Evolutionary conservation across 2,797 vertebrate species (phyloP), one percentile per base, ranked within the genome.

Genomic region (Lates japonicus): DNA sequence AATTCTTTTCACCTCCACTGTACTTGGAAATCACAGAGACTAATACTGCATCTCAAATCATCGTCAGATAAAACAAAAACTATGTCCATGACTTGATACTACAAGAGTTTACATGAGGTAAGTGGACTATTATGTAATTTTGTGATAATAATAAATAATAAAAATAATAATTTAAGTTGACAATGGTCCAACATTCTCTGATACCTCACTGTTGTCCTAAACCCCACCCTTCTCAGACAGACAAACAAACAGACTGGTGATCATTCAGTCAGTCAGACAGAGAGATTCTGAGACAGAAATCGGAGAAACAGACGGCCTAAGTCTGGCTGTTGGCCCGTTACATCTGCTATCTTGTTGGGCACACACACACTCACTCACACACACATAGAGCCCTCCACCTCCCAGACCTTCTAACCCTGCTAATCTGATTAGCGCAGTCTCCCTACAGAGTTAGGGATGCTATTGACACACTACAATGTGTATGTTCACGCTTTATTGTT

Each of bases 341-440:
- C 89, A 90, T 92, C 88, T 91, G 87, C 86, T 90, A 88, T 83
- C 44, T 63, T 68, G 65, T 72, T 85, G 42, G 58, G 8, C 55
- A 6, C 35, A n/a, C 59, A 74, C 67, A 73, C 66, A 76, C 74
- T 10, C 64, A 41, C 79, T 66, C 69, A 70, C 49, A 44, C 71
- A 70, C 51, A n/a, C 46, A 42, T 65, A 55, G 67, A 63, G 44
- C 48, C 55, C 88, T 54, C 82, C 71, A 81, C 80, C 88, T 75
- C 80, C 25, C 81, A 85, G 79, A 92, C 86, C 83, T 80, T 81
- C 51, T 87, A 88, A 88, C 89, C 81, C 73, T 20, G 20, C 49
- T 93, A 92, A 93, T 94, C 93, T 90, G 90, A 92, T 94, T 92
- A 93, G 74, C 72, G 19, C 55, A 62, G 83, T 80, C 80, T 84